These are phyloP conservation scores for Propithecus coquereli DNA, from an alignment of 2,113 vertebrate species.

Conservation along the genomic window DNA sequence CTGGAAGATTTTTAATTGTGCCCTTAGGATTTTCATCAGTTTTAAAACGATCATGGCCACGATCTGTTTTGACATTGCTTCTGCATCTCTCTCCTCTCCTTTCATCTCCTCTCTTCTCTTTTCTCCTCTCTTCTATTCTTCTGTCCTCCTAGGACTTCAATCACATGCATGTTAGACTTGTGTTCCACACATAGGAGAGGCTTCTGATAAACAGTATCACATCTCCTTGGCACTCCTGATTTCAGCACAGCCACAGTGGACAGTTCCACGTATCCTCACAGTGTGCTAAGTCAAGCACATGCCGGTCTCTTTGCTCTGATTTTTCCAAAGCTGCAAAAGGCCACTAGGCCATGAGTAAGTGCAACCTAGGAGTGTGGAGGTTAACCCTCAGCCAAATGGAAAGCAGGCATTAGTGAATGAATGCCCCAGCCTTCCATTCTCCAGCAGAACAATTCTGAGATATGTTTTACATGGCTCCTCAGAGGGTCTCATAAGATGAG, in stretches of 20 bases:
- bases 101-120: background rate
- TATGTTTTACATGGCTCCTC: background rate
- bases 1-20: background rate
- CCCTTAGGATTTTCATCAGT: background rate
- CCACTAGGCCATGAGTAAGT: background rate
- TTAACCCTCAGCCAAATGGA: background rate
- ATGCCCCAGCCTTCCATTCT: background rate
- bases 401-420: background rate
- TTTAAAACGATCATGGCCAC: background rate
- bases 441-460: background rate
- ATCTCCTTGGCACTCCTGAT: background rate
- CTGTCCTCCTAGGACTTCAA: background rate
- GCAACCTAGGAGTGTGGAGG: background rate
- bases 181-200: background rate
- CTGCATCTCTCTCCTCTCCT: background rate
- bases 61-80: background rate
- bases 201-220: background rate
- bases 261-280: background rate
- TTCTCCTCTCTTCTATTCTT: background rate
- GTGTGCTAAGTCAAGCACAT: too few species aligned
- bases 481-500: background rate
- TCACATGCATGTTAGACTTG: background rate
- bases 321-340: background rate
- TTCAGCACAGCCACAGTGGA: background rate
- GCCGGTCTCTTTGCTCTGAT: background rate